Base-by-base conservation (phyloP, 64 coral and sea anemone genomes). In the Montipora efflorescens region DNA sequence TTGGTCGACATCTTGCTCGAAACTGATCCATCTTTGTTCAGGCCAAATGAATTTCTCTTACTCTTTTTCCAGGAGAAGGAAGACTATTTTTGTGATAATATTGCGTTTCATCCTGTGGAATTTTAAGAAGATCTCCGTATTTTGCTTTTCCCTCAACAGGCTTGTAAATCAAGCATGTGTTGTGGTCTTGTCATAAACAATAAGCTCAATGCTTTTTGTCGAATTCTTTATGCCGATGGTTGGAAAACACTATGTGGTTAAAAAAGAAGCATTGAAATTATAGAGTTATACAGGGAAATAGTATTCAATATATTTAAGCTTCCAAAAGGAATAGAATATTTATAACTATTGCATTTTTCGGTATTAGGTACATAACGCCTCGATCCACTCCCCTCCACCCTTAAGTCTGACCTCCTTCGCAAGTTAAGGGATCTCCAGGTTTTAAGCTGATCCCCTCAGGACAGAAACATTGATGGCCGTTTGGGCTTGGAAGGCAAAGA, bases 401-500 rank as follows among this genome's bases (percentile, higher is more conserved):
- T 36, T 7, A 16, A 5, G 47, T 22, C 59, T 78, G 57, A 92
- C 90, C 90, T 85, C 90, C 90, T 75, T 83, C 51, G 75, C 90
- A 92, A 66, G 90, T 92, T 2, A 71, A 28, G 0, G 10, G 7
- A 51, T 92, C 90, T 1, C 74, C 50, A 59, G 66, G 16, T n/a
- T 77, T 75, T 2, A 92, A 45, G 19, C 22, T 23, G 0, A 92
- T 18, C 53, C 90, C 90, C 3, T 92, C 47, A 47, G 90, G 74
- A 78, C 90, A 92, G 46, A 82, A 55, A 57, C 90, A 92, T 77
- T 67, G 51, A 12, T 71, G 50, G 3, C 90, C 90, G 5, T 5
- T 21, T 6, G 80, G 90, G 20, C 51, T 82, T 77, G 81, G 90
- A 61, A 92, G 90, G 7, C 90, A 92, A 2, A 92, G 47, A 59